Conservation (phyloP, 1,140 invertebrate genomes). For the Cyclargus thomasi region DNA sequence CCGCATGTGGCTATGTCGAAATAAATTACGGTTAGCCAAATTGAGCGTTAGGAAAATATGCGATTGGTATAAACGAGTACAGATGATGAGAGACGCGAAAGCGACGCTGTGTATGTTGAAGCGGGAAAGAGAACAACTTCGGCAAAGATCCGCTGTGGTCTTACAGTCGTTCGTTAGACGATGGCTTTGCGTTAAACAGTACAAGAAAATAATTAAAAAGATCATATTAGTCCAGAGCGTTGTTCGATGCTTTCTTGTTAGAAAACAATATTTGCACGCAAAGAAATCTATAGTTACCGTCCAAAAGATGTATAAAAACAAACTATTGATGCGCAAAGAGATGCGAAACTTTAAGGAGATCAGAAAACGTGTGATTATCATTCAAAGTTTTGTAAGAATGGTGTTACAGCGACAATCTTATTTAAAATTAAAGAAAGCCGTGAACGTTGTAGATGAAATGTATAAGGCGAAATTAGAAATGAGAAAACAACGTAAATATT, state of each 20-base stretch:
- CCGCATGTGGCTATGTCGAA: constrained; percentile 71
- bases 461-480: constrained; percentile 63
- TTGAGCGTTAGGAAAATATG: constrained; percentile 55
- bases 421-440: constrained; percentile 37
- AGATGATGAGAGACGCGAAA: constrained; percentile 48
- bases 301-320: constrained; percentile 68
- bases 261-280: constrained; percentile 45
- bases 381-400: constrained; percentile 72
- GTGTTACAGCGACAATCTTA: constrained; percentile 37
- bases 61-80: constrained; percentile 54
- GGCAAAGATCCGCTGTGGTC: constrained; percentile 36
- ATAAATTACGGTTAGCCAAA: constrained; percentile 47
- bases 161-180: constrained; percentile 70
- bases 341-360: constrained; percentile 42
- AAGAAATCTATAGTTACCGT: constrained; percentile 50
- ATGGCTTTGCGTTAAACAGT: constrained; percentile 50
- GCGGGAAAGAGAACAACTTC: constrained; percentile 33
- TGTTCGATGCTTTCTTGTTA: constrained; percentile 39
- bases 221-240: constrained; percentile 47
- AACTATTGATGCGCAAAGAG: constrained; percentile 49
- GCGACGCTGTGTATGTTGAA: constrained; percentile 36
- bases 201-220: constrained; percentile 35
- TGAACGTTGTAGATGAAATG: constrained; percentile 39
- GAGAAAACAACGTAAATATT: constrained; percentile 56
- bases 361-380: constrained; percentile 39